Percentiles rank a stretch among this genome's conserved stretches.
Evolutionary conservation across 2,888 invertebrate genomes (phyloP).

Genomic region (Lomographa bimaculata): DNA sequence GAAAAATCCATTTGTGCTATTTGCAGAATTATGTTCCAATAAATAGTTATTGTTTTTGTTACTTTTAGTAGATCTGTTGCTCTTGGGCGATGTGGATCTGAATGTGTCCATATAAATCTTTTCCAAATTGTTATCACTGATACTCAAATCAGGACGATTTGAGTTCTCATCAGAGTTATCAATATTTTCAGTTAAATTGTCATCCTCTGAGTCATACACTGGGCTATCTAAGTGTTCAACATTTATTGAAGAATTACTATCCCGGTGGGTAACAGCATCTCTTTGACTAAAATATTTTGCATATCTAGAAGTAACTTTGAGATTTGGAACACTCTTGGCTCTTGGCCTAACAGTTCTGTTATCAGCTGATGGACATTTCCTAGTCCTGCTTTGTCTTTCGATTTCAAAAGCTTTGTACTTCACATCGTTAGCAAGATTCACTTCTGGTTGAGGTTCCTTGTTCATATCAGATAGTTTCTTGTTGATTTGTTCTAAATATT

Average conservation of each 20-base stretch:
- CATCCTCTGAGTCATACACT: conserved; percentile 37
- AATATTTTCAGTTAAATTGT: conserved; percentile 36
- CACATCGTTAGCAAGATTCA: conserved; percentile 49
- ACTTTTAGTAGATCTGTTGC: conserved; percentile 44
- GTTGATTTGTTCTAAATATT: conserved; percentile 90
- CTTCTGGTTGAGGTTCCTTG: conserved; percentile 55
- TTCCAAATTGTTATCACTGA: conserved; percentile 66
- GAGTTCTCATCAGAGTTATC: conserved; percentile 48
- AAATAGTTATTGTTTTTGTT: conserved; percentile 38
- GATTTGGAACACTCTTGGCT: conserved; percentile 79
- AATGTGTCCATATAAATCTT: conserved; percentile 69
- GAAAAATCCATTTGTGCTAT: conserved; percentile 54
- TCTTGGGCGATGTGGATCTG: conserved; percentile 52
- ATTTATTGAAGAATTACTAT: conserved; percentile 43
- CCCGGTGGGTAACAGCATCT: conserved; percentile 62
- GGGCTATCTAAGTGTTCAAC: conserved; percentile 34
- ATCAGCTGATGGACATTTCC: conserved; percentile 40
- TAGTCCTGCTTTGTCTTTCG: conserved; percentile 62
- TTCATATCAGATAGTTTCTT: conserved; percentile 71
- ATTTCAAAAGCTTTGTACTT: conserved; percentile 75
- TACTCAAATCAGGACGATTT: no score
- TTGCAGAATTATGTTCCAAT: conserved; percentile 25
- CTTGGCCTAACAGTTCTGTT: conserved; percentile 52
- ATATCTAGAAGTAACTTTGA: conserved; percentile 75
- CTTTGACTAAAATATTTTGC: conserved; percentile 79